Evolutionary conservation across 2,113 vertebrate genomes (phyloP).

Genomic region (Calidris pugnax): DNA sequence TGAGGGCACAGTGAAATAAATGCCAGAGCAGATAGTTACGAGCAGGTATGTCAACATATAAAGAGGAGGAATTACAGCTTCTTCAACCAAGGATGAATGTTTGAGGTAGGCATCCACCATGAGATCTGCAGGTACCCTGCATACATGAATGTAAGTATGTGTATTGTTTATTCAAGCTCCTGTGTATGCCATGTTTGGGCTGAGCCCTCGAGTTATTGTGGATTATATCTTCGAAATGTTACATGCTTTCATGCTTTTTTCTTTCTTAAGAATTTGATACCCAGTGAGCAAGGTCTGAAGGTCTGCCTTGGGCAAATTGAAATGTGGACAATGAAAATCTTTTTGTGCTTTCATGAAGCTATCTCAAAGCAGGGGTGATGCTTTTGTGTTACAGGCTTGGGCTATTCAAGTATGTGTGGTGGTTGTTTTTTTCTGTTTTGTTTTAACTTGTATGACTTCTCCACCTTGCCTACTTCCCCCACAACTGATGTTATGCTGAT

Average conservation of each 20-base stretch:
- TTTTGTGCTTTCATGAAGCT: background rate
- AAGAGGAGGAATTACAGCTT: background rate
- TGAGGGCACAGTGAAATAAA: background rate
- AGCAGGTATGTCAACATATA: background rate
- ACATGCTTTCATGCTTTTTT: background rate
- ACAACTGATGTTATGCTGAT: background rate
- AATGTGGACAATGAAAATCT: background rate
- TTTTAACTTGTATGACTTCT: background rate
- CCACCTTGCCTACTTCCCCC: background rate
- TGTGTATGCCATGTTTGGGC: background rate
- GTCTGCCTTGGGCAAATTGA: background rate
- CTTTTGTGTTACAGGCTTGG: background rate
- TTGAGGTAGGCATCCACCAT: background rate
- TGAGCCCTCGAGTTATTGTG: background rate
- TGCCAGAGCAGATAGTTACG: background rate
- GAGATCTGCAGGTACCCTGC: background rate
- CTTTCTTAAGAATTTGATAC: background rate
- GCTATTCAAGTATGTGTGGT: background rate
- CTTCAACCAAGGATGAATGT: background rate
- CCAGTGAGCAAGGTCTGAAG: background rate
- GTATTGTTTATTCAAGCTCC: background rate
- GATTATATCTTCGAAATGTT: background rate
- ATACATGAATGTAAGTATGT: background rate
- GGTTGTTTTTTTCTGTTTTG: background rate
- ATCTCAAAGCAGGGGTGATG: background rate